phyloP scores from a whole-genome alignment of 2,888 invertebrate genomes.

The Bombyx huttoni region DNA sequence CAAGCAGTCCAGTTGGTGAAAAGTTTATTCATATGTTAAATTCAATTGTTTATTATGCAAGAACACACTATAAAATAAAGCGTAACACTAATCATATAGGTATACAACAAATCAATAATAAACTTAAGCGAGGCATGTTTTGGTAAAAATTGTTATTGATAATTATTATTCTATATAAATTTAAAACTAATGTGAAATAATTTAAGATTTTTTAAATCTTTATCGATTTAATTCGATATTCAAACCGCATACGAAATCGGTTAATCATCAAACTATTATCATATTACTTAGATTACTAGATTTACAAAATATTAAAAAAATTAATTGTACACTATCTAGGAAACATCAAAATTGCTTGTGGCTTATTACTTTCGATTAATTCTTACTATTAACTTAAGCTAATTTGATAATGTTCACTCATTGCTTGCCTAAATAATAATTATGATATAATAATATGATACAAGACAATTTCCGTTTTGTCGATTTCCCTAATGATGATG shows the following conservation, averaged over 20 bases:
- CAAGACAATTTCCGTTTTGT: not conserved
- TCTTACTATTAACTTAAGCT: slow-evolving; percentile 16
- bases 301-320: slow-evolving; percentile 16
- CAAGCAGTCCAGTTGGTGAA: slow-evolving; percentile 40
- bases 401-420: slow-evolving; percentile 6
- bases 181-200: not conserved
- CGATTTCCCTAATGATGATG: too few relatives aligned
- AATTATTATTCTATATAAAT: slow-evolving; percentile 22
- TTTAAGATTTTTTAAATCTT: not conserved
- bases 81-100: slow-evolving; percentile 24
- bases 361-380: slow-evolving; percentile 23
- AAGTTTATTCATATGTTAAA: slow-evolving; percentile 44
- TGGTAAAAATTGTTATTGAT: slow-evolving; percentile 64
- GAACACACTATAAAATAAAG: slow-evolving; percentile 52
- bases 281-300: slow-evolving; percentile 9
- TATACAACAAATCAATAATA: slow-evolving; percentile 46
- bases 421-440: slow-evolving; percentile 1
- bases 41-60: slow-evolving; percentile 55
- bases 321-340: slow-evolving; percentile 47
- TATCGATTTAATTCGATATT: not conserved
- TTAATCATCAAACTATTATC: slow-evolving; percentile 1
- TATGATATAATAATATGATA: slow-evolving; percentile 2
- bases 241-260: slow-evolving; percentile 12
- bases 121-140: slow-evolving; percentile 70
- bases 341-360: slow-evolving; percentile 43